Base-by-base conservation (phyloP, 2,113 vertebrate species). In the Sclerurus mexicanus region DNA sequence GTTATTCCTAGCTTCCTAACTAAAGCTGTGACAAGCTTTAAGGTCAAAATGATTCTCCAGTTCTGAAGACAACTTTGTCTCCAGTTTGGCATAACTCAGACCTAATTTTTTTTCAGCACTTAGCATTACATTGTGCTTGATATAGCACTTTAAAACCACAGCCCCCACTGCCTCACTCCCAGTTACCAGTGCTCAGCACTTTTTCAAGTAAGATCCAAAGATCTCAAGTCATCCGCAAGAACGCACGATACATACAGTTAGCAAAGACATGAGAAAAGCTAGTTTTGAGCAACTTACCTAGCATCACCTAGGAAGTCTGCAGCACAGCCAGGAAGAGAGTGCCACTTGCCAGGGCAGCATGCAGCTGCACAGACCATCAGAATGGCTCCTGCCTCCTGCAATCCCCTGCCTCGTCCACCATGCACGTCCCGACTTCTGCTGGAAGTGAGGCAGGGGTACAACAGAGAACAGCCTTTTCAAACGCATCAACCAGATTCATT, bases 251-350 rank as follows among this genome's bases (percentile, higher is more conserved):
- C 12, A 6, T 18, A 24, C 19, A 85, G 21, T n/a, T 25, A 73
- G 82, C 22, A 60, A 68, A 46, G 60, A 39, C 14, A 2, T 4
- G 17, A 88, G 71, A 76, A 73, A 72, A 76, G 25, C n/a, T 33
- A 33, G 16, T 35, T 49, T 0, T 8, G 18, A 71, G 72, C 19
- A 50, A 86, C 91, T 92, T 73, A 96, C 95, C 91, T 24, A 95
- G 94, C 94, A 90, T 95, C 94, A 95, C 94, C 94, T 75, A 82
- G 79, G 88, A 93, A 96, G 78, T 68, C 37, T 79, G 71, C 64
- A 84, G 84, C 81, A 89, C 78, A 64, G 87, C 56, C 75, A 58
- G 74, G 85, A 87, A 89, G 63, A 71, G 62, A 74, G 55, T 35
- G 72, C 59, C 0, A 1, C 62, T 86, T 0, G 42, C 88, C 76